These are phyloP conservation scores for Colossoma macropomum DNA, from an alignment of 2,113 vertebrate species.

Conservation along the genomic window DNA sequence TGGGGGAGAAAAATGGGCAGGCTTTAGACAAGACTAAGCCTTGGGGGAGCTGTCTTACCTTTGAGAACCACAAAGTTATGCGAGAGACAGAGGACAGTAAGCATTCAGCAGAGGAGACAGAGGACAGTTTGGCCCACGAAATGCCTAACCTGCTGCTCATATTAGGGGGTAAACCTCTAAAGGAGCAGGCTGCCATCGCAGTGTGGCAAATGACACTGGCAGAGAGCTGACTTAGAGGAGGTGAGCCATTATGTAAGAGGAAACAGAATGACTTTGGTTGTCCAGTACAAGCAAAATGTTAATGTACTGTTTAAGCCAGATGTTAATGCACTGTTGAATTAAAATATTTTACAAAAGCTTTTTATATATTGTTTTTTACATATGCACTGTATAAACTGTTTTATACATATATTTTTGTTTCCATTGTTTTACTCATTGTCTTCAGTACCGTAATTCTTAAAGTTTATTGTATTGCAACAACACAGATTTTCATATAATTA, in stretches of 20 bases:
- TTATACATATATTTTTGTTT: too few relatives aligned
- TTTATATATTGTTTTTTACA: too few relatives aligned
- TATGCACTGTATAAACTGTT: too few relatives aligned
- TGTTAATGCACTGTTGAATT: background rate
- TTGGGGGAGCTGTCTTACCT: constrained; percentile 61
- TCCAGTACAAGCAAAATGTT: background rate
- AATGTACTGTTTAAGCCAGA: background rate
- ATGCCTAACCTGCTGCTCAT: constrained; percentile 78
- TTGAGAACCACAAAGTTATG: constrained; percentile 70
- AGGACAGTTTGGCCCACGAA: constrained; percentile 54
- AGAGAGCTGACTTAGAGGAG: constrained; percentile 53
- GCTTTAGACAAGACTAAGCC: constrained; percentile 18
- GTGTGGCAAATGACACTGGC: constrained; percentile 79
- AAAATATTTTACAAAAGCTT: too few relatives aligned
- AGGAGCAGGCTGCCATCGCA: constrained; percentile 69
- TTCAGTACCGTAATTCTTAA: too few relatives aligned
- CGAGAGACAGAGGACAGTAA: constrained; percentile 42
- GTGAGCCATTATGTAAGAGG: background rate
- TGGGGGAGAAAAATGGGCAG: background rate
- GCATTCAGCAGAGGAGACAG: constrained; percentile 37
- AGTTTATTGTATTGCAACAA: background rate
- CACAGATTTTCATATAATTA: background rate
- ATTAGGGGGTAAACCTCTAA: constrained; percentile 80
- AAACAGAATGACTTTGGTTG: background rate
- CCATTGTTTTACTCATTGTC: too few relatives aligned